These are phyloP conservation scores for Arion vulgaris DNA, from an alignment of 1,140 invertebrate genomes.

Conservation along the genomic window DNA sequence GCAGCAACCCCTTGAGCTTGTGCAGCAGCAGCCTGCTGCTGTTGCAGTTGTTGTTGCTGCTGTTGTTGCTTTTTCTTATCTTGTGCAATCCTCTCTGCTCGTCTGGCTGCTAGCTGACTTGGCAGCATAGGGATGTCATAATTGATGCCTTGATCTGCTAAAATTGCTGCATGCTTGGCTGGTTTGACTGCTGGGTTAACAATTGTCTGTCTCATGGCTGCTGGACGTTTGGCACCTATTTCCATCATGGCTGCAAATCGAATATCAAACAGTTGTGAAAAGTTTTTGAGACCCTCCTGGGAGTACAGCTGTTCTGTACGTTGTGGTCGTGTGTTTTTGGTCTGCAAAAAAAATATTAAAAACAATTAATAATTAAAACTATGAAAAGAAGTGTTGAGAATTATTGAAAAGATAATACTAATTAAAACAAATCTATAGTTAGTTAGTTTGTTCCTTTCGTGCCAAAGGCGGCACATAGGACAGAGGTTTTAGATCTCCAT, in stretches of 20 bases:
- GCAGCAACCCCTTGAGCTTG: slow-evolving; percentile 13
- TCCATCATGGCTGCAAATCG: slow-evolving; percentile 83
- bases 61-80: slow-evolving; percentile 79
- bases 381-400: no score
- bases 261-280: slow-evolving; percentile 81
- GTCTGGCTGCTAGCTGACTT: slow-evolving; percentile 85
- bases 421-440: neutral
- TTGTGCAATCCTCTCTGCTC: slow-evolving; percentile 86
- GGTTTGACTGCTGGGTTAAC: slow-evolving; percentile 82
- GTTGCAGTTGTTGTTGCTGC: slow-evolving; percentile 46
- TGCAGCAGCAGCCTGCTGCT: slow-evolving; percentile 16
- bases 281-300: slow-evolving; percentile 87
- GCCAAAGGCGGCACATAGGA: no score
- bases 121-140: slow-evolving; percentile 89
- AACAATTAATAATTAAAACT: neutral
- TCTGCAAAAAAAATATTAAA: slow-evolving; percentile 61
- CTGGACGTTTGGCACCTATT: slow-evolving; percentile 79
- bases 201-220: slow-evolving; percentile 81
- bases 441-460: no score
- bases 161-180: slow-evolving; percentile 86
- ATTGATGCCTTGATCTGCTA: slow-evolving; percentile 87
- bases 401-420: neutral
- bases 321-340: slow-evolving; percentile 82
- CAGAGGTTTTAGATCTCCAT: no score
- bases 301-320: slow-evolving; percentile 86